phyloP scores from a whole-genome alignment of 2,888 invertebrate species.

The Pandemis heparana region DNA sequence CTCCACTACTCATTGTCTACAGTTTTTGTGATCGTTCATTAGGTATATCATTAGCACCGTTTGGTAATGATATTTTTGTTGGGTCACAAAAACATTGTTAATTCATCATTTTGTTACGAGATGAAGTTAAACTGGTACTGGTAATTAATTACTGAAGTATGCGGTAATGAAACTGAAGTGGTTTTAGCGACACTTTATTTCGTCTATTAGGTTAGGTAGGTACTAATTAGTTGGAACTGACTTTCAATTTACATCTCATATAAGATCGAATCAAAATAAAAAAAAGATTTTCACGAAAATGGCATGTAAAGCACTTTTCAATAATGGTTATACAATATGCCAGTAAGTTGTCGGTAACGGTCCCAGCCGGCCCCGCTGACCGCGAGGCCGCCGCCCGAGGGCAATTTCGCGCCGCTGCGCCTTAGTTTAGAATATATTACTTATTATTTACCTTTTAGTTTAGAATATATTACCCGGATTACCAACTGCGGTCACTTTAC shows the following conservation, averaged over 20 bases:
- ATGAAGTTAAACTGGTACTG: background rate
- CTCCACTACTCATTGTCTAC: slow-evolving; percentile 50
- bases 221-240: background rate
- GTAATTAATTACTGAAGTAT: background rate
- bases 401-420: slow-evolving; percentile 53
- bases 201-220: background rate
- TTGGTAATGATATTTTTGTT: slow-evolving; percentile 26
- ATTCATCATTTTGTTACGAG: background rate
- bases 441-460: slow-evolving; percentile 76
- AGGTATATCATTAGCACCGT: slow-evolving; percentile 31
- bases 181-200: background rate
- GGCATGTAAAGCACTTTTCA: background rate
- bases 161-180: background rate
- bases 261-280: too few species aligned
- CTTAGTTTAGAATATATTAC: slow-evolving; percentile 84
- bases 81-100: background rate
- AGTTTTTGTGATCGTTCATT: slow-evolving; percentile 32
- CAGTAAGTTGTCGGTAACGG: slow-evolving; percentile 50
- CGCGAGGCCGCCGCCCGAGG: slow-evolving; percentile 56
- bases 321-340: background rate
- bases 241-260: background rate
- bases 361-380: slow-evolving; percentile 65
- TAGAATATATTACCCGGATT: slow-evolving; percentile 81
- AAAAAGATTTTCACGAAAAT: background rate
- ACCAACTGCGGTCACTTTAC: slow-evolving; percentile 70